These are phyloP conservation scores for Heliangelus exortis DNA, from an alignment of 2,797 vertebrate genomes.

Conservation along the genomic window DNA sequence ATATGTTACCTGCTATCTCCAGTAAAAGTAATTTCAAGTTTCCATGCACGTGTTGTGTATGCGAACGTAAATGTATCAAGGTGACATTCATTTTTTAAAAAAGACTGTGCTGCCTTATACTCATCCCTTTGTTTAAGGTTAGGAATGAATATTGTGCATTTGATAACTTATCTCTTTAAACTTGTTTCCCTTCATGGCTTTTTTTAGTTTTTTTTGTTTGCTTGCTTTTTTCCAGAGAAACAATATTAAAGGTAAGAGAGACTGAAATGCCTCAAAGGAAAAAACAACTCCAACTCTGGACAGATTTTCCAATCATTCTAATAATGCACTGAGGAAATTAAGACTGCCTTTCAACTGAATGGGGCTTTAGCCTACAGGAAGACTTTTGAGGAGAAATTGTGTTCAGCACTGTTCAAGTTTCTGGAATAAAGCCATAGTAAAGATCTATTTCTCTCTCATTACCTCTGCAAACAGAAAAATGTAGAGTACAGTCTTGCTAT, in stretches of 20 bases:
- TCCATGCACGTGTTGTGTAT: background rate
- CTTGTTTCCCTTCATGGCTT: background rate
- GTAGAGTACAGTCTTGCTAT: background rate
- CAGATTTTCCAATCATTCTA: background rate
- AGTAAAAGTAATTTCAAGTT: background rate
- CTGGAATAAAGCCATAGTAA: background rate
- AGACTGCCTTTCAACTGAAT: background rate
- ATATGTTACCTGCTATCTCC: background rate
- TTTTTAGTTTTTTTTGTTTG: background rate
- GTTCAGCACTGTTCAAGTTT: slow-evolving; percentile 15
- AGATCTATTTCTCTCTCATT: background rate
- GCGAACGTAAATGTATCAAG: accelerated
- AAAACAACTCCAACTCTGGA: background rate
- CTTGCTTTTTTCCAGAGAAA: background rate
- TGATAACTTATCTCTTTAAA: background rate
- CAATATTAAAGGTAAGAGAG: background rate
- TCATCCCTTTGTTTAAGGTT: background rate
- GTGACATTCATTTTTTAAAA: background rate
- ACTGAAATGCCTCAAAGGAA: background rate
- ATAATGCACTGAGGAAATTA: background rate
- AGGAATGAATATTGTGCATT: background rate
- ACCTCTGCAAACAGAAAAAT: background rate
- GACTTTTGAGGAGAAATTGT: background rate
- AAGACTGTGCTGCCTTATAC: background rate
- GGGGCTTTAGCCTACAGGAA: background rate